A percentile compares a stretch with the other conserved stretches of the same genome.
Evolutionary conservation across 2,888 invertebrate genomes (phyloP).

Genomic region (Eristalinus sepulchralis): DNA sequence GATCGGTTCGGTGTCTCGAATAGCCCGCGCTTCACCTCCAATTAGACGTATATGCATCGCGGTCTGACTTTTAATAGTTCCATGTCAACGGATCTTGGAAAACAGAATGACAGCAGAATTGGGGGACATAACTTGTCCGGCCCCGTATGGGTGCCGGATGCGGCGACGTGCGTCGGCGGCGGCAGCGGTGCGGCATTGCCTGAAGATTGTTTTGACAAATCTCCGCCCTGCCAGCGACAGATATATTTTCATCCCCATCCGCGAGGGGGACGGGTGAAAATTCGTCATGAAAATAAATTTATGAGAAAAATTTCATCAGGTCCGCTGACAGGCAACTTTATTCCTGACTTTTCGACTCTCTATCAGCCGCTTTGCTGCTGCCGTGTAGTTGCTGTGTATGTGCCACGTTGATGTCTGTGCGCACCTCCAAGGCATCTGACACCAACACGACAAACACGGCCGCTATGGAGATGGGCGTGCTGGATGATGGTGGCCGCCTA

Average conservation of each 20-base stretch:
- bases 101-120: constrained; percentile 49
- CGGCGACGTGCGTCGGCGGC: not conserved
- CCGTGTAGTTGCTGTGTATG: not conserved
- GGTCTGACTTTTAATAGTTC: constrained; percentile 57
- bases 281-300: constrained; percentile 46
- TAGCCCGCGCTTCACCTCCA: constrained; percentile 55
- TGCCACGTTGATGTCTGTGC: not conserved
- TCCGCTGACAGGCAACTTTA: constrained; percentile 58
- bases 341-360: constrained; percentile 42
- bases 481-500: constrained; percentile 16
- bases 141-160: constrained; percentile 46
- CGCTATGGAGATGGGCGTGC: not conserved
- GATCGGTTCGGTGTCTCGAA: constrained; percentile 45
- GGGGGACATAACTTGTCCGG: constrained; percentile 32
- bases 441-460: no score
- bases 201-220: constrained; percentile 63
- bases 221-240: constrained; percentile 27
- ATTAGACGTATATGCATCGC: constrained; percentile 57
- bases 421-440: constrained; percentile 5
- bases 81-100: constrained; percentile 57
- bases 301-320: constrained; percentile 52
- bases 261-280: not conserved
- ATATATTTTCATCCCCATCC: not conserved
- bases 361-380: not conserved
- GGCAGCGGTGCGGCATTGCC: constrained; percentile 13